Evolutionary conservation across 2,797 vertebrate genomes (phyloP).

Genomic region (Ataeniobius toweri): DNA sequence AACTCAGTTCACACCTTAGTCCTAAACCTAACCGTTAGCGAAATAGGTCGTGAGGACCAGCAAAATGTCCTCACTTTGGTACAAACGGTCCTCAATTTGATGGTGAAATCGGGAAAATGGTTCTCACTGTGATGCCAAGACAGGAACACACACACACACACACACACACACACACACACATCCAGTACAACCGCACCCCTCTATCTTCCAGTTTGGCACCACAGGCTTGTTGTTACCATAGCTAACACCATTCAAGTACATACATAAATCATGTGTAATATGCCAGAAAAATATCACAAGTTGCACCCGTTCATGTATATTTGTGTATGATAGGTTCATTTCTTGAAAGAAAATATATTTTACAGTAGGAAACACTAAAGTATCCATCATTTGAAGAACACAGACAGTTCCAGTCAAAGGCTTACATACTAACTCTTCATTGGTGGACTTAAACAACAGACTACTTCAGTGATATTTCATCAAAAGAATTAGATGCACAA

Average conservation of each 20-base stretch:
- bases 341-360: not conserved
- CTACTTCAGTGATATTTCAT: not conserved
- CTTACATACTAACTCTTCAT: not conserved
- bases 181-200: conserved; percentile 41
- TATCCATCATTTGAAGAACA: not conserved
- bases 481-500: not conserved
- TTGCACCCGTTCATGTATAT: not conserved
- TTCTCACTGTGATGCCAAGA: no score
- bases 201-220: conserved; percentile 46
- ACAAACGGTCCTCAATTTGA: no score
- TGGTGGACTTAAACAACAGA: not conserved
- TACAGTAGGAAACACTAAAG: not conserved
- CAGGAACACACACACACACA: conserved; percentile 26
- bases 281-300: not conserved
- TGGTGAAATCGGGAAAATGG: no score
- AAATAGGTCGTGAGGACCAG: no score
- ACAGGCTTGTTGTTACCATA: conserved; percentile 38
- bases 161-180: conserved; percentile 20
- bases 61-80: no score
- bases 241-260: conserved; percentile 25
- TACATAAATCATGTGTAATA: not conserved
- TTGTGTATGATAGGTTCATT: not conserved
- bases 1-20: no score
- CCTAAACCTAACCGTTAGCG: no score
- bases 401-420: not conserved